phyloP scores from a whole-genome alignment of 2,797 vertebrate genomes.

The Antennarius maculatus region DNA sequence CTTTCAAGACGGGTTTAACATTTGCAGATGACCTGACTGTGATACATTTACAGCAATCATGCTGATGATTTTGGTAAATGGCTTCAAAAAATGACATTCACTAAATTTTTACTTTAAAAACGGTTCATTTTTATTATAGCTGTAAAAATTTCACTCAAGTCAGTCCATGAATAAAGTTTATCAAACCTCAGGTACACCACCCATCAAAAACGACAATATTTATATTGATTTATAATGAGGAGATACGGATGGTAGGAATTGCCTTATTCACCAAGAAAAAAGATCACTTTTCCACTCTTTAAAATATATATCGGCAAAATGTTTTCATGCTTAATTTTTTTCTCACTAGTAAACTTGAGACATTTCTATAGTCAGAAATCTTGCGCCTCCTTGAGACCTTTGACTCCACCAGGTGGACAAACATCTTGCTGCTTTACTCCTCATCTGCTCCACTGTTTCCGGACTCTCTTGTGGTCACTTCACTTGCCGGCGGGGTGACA shows the following conservation, averaged over 20 bases:
- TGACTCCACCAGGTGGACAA: constrained; percentile 28
- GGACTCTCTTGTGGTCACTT: not conserved
- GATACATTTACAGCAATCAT: not conserved
- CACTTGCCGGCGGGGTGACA: not conserved
- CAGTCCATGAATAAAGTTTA: not conserved
- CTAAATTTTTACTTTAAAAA: too few species aligned
- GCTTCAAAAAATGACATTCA: too few species aligned
- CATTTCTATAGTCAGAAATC: not conserved
- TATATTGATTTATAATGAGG: not conserved
- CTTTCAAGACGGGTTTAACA: not conserved
- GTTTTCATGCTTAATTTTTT: too few species aligned
- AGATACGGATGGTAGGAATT: not conserved
- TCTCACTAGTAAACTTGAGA: too few species aligned
- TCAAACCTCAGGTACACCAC: not conserved
- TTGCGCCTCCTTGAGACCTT: constrained; percentile 3
- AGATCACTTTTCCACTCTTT: too few species aligned
- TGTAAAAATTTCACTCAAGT: not conserved
- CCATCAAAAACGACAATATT: not conserved
- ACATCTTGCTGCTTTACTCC: constrained; percentile 10
- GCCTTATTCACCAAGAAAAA: not conserved
- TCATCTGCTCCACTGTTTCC: not conserved
- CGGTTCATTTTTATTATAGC: too few species aligned
- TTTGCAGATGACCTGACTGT: not conserved
- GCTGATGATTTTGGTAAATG: too few species aligned
- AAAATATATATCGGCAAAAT: too few species aligned